Evolutionary conservation across 2,888 invertebrate species (phyloP).

Genomic region (Adelognathus sp.): DNA sequence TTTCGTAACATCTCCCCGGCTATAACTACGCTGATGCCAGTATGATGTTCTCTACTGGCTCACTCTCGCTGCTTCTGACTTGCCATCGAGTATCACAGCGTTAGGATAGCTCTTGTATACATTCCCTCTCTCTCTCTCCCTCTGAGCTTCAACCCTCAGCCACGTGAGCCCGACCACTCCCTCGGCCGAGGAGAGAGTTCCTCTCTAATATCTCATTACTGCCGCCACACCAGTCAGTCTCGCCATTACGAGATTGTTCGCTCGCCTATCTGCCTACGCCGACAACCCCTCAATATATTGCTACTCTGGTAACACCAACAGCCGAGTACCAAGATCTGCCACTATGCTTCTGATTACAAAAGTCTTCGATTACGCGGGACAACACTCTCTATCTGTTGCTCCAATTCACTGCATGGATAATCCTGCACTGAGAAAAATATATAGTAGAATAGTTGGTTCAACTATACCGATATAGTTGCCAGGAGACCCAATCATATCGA

Average conservation of each 20-base stretch:
- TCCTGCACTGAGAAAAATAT: too few relatives aligned
- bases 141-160: constrained; percentile 46
- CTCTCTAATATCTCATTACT: constrained; percentile 81
- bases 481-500: too few relatives aligned
- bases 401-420: too few relatives aligned
- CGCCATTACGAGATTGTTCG: constrained; percentile 81
- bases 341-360: constrained; percentile 20
- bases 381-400: background rate
- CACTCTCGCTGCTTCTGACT: constrained; percentile 61
- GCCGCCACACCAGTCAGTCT: constrained; percentile 78
- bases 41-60: constrained; percentile 50
- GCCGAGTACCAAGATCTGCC: constrained; percentile 13
- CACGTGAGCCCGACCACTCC: constrained; percentile 77
- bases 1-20: constrained; percentile 73
- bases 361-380: background rate
- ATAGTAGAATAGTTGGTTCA: too few relatives aligned
- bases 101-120: constrained; percentile 12
- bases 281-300: constrained; percentile 74
- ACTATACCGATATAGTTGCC: too few relatives aligned
- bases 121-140: background rate
- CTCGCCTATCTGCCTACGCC: constrained; percentile 68
- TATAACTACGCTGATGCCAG: constrained; percentile 46
- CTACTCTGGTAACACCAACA: constrained; percentile 39
- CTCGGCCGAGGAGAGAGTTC: constrained; percentile 71
- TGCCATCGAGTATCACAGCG: constrained; percentile 73